Base-by-base conservation (phyloP, 2,113 vertebrate species). In the Prionailurus viverrinus region DNA sequence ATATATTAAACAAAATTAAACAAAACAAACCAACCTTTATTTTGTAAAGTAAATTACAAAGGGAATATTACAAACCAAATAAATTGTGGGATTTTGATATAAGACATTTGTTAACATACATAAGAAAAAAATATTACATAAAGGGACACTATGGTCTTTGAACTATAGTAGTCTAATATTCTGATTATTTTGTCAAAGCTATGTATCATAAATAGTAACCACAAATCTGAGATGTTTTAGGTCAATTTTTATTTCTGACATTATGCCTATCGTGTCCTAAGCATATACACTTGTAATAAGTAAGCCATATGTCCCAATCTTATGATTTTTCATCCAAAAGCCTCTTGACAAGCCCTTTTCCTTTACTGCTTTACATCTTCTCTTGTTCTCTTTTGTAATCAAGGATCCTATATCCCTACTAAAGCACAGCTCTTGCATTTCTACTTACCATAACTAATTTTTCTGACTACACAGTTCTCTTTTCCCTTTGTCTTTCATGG, bases 171-270 rank as follows among this genome's bases (percentile, higher is more conserved):
- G 23, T 58, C 63, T 81, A 88, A 65, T 36, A 91, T 33, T 78
- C 36, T 55, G 13, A 39, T 81, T 80, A 18, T n/a, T 33, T 63
- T 78, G n/a, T 92, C 36, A 91, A 92, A 86, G 12, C 55, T 91
- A 7, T 81, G 7, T n/a, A 58, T 74, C n/a, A 13, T 83, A 39
- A 93, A 23, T 9, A 55, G 39, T 45, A 55, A 63, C 19, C 27
- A 48, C 10, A 83, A 39, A 80, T 84, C 11, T 45, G 65, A 88
- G 53, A 48, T 12, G 8, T 53, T 85, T 95, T 91, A 58, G 33
- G 36, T 51, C 66, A 91, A 63, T 74, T 97, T 33, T 96, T 92
- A 61, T 66, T 91, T 92, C 58, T 91, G 51, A 55, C 71, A 76
- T 19, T 55, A 36, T 39, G 5, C 13, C 48, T 15, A 25, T 82